phyloP scores from a whole-genome alignment of 2,888 invertebrate genomes.

The Polyommatus iphigenia region DNA sequence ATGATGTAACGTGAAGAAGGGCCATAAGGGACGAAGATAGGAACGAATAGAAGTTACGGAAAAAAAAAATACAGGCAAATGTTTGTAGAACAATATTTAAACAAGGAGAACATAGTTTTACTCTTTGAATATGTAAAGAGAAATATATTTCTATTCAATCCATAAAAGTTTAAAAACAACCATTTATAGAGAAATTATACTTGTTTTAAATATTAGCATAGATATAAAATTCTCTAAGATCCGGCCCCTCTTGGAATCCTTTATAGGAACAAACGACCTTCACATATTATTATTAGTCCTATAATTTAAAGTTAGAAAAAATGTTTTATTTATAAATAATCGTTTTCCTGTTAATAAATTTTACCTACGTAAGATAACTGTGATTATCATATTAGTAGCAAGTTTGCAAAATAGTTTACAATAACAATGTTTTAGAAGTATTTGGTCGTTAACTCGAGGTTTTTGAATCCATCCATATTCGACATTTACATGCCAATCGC shows the following conservation, averaged over 20 bases:
- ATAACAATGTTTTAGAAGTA: background rate
- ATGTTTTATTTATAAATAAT: background rate
- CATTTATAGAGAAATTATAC: background rate
- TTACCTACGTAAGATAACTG: background rate
- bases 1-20: too few relatives aligned
- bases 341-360: background rate
- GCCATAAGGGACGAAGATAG: background rate
- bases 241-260: background rate
- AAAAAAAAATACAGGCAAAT: background rate
- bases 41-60: background rate
- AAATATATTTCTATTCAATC: background rate
- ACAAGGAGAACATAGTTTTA: background rate
- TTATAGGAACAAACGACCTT: conserved; percentile 11
- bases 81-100: background rate
- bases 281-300: background rate
- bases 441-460: background rate
- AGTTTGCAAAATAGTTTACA: background rate
- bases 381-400: background rate
- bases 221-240: background rate
- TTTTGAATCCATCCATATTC: background rate
- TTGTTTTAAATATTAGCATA: background rate
- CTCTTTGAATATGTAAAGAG: background rate
- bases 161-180: background rate
- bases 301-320: background rate
- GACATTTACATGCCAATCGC: background rate